A percentile compares a stretch with the other conserved stretches of the same genome.
These are phyloP conservation scores for Gadus chalcogrammus DNA, from an alignment of 2,113 vertebrate species.

Conservation along the genomic window DNA sequence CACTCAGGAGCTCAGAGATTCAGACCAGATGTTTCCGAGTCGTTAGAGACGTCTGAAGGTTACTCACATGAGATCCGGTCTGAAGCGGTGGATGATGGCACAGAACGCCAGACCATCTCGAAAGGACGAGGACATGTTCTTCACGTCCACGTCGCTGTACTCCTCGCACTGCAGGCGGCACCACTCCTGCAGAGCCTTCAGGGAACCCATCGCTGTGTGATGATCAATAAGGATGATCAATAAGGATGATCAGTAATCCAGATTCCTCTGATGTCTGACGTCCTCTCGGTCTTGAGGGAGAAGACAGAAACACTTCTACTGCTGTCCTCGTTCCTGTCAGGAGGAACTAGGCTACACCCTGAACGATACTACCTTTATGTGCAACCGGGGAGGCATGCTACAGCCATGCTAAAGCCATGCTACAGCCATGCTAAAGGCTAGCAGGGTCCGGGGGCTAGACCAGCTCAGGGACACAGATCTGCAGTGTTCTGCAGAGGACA, in stretches of 20 bases:
- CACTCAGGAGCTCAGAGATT: no score
- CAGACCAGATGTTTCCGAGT: no score
- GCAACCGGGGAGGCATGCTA: constrained; percentile 37
- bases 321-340: constrained; percentile 3
- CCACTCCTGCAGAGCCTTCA: constrained; percentile 90
- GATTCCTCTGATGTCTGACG: not conserved
- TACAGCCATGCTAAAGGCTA: constrained; percentile 5
- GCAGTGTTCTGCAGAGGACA: not conserved
- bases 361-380: constrained; percentile 25
- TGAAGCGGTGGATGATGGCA: constrained; percentile 91
- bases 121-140: constrained; percentile 91
- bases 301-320: not conserved
- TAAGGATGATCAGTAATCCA: constrained; percentile 9
- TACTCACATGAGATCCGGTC: constrained; percentile 93
- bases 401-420: no score
- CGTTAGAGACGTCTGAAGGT: no score
- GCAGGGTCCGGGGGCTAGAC: constrained; percentile 30
- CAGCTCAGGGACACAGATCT: constrained; percentile 24
- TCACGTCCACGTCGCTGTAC: constrained; percentile 85
- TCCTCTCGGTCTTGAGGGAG: not conserved
- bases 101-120: constrained; percentile 94
- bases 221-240: no score
- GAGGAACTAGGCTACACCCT: constrained; percentile 53
- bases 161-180: constrained; percentile 85
- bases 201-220: constrained; percentile 80